A percentile compares a stretch with the other conserved stretches of the same genome.
phyloP scores from a whole-genome alignment of 2,113 vertebrate species.

The Barnardius zonarius region DNA sequence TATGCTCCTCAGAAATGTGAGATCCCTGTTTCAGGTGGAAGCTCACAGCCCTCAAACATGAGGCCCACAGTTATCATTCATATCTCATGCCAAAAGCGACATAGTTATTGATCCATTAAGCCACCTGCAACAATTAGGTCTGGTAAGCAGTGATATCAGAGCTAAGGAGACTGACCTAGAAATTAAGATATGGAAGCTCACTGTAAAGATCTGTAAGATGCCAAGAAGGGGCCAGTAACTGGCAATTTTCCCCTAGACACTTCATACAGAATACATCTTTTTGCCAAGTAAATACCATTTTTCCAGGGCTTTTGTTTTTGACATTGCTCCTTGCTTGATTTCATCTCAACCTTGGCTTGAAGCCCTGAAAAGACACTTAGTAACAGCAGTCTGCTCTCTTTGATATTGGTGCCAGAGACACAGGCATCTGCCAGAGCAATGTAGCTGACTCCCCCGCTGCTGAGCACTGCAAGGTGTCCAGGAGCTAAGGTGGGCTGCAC shows the following conservation, averaged over 20 bases:
- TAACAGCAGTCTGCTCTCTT: constrained; percentile 27
- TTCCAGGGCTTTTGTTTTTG: neutral
- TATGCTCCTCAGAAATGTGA: neutral
- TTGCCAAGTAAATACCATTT: neutral
- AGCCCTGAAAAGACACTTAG: neutral
- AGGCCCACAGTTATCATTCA: neutral
- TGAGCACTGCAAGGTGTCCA: neutral
- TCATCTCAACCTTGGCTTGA: neutral
- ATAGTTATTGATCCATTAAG: neutral
- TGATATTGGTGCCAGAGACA: constrained; percentile 11
- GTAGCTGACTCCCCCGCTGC: neutral
- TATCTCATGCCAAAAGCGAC: neutral
- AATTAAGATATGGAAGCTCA: neutral
- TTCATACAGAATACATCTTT: neutral
- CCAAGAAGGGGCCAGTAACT: neutral
- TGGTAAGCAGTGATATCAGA: neutral
- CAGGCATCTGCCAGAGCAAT: neutral
- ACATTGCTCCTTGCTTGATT: neutral
- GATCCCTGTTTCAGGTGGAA: neutral
- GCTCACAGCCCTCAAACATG: neutral
- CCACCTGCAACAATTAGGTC: neutral
- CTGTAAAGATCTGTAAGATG: neutral
- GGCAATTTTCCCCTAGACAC: neutral
- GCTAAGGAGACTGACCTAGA: neutral
- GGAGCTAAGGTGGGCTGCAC: neutral